phyloP scores from a whole-genome alignment of 2,888 invertebrate genomes.

The Laothoe populi region DNA sequence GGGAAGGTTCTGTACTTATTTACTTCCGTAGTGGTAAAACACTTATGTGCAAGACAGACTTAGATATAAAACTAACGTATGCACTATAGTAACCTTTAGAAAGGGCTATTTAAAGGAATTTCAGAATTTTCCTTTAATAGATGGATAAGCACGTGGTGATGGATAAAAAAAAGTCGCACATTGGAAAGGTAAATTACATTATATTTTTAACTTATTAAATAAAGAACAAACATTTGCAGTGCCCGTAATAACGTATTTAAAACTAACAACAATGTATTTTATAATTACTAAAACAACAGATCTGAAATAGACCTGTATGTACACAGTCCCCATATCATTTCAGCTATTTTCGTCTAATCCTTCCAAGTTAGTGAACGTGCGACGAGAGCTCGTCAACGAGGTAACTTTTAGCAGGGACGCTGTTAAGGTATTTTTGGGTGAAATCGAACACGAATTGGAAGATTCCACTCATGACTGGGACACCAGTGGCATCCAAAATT shows the following conservation, averaged over 20 bases:
- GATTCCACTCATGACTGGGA: constrained; percentile 43
- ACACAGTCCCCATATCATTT: background rate
- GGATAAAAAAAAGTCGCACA: background rate
- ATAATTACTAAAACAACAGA: no score
- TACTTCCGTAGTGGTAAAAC: no score
- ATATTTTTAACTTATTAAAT: background rate
- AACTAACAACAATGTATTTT: background rate
- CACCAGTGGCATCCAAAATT: constrained; percentile 44
- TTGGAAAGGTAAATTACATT: constrained; percentile 5
- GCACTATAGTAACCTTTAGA: no score
- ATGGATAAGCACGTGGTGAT: background rate
- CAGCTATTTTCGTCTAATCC: no score
- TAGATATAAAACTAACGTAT: no score
- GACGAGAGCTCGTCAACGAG: constrained; percentile 41
- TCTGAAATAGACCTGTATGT: no score
- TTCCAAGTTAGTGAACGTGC: constrained; percentile 23
- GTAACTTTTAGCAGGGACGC: constrained; percentile 37
- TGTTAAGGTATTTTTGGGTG: constrained; percentile 34
- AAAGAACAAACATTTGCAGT: background rate
- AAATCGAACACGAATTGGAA: constrained; percentile 37
- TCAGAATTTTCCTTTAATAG: no score
- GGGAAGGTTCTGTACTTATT: no score
- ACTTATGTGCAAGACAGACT: no score
- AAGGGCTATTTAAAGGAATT: background rate
- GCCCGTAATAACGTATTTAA: background rate